Conservation (phyloP, 2,113 vertebrate genomes). For the Diadophis punctatus region DNA sequence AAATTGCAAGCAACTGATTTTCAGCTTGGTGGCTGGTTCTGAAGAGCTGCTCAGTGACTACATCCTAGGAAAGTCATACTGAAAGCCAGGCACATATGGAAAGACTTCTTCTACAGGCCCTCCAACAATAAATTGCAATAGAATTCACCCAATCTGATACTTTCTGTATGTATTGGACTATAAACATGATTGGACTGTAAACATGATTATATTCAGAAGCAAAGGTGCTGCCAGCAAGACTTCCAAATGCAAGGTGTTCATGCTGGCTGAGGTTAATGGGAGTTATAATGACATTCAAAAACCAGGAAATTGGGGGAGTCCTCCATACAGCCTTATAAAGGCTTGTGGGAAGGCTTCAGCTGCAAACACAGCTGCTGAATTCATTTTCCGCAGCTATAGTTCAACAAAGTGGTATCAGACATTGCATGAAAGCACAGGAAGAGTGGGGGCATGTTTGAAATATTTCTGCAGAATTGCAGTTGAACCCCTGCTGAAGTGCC, state of each 20-base stretch:
- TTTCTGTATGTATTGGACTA: neutral
- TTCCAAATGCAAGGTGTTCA: neutral
- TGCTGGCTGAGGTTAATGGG: neutral
- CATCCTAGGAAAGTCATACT: neutral
- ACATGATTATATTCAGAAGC: neutral
- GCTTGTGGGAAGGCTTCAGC: neutral
- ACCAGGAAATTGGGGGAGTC: neutral
- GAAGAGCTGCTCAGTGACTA: neutral
- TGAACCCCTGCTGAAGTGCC: neutral
- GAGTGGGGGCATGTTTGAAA: neutral
- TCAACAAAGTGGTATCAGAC: neutral
- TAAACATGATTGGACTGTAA: neutral
- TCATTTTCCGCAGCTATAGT: neutral
- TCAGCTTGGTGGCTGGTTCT: neutral
- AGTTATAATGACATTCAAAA: neutral
- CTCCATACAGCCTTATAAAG: neutral
- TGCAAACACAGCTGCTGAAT: neutral
- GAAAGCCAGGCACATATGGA: neutral
- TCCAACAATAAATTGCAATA: neutral
- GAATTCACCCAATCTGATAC: neutral
- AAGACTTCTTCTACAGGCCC: neutral
- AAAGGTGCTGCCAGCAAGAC: neutral
- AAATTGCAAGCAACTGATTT: neutral
- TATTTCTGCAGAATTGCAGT: neutral
- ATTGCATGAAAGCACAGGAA: neutral